phyloP scores from a whole-genome alignment of 53 echinoderm and acorn worm genomes.

The Mesocentrotus franciscanus region DNA sequence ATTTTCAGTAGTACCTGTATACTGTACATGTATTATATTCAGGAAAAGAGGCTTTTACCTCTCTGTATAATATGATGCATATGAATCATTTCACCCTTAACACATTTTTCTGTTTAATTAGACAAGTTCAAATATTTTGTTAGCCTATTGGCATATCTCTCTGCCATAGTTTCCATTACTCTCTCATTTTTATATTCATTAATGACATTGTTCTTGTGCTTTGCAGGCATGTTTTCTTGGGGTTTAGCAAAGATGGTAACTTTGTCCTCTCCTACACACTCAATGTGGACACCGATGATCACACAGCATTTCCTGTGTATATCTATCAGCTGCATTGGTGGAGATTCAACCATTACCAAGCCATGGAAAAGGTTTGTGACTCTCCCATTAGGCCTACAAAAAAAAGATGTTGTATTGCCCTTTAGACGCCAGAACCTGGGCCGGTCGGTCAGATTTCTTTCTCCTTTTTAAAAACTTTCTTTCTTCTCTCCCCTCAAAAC shows the following conservation, averaged over 20 bases:
- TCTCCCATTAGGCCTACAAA: background rate
- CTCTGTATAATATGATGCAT: no score
- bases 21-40: no score
- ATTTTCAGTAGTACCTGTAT: no score
- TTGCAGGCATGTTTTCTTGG: slow-evolving; percentile 95
- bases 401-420: background rate
- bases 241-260: slow-evolving; percentile 97
- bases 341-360: slow-evolving; percentile 88
- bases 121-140: background rate
- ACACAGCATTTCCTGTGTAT: slow-evolving; percentile 88
- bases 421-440: no score
- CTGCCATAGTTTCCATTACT: background rate
- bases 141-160: background rate
- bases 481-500: no score
- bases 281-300: slow-evolving; percentile 86
- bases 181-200: background rate
- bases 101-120: no score
- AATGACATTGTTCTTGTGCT: background rate
- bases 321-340: slow-evolving; percentile 95
- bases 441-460: no score
- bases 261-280: slow-evolving; percentile 99
- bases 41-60: no score
- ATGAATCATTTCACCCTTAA: no score
- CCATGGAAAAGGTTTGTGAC: slow-evolving; percentile 85
- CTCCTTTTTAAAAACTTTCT: no score